Conservation (phyloP, 23 tunicate genomes). For the Ciona savignyi region DNA sequence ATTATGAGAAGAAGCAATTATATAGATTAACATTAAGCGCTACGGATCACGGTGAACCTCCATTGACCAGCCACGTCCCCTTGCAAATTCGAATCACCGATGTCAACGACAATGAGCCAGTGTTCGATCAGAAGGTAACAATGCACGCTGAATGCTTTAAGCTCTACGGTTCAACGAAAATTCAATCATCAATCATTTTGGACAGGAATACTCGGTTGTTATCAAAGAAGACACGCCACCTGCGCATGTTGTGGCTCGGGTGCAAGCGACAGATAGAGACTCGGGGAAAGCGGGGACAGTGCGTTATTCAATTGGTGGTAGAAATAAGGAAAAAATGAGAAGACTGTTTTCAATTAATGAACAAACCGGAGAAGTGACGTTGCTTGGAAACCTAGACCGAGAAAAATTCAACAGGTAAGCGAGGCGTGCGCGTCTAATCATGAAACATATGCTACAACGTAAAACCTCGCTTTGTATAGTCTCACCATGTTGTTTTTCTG, state of each 20-base stretch:
- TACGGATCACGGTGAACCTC: conserved; percentile 11
- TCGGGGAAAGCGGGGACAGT: conserved; percentile 33
- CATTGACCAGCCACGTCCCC: conserved; percentile 17
- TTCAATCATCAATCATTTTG: not conserved
- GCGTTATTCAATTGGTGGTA: conserved; percentile 21
- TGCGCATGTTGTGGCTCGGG: conserved; percentile 22
- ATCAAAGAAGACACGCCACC: conserved; percentile 30
- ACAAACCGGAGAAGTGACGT: conserved; percentile 39
- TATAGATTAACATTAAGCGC: conserved; percentile 10
- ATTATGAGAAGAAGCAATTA: conserved; percentile 27
- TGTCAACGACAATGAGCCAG: conserved; percentile 30
- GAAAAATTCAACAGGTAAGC: conserved; percentile 43
- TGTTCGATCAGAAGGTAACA: conserved; percentile 18
- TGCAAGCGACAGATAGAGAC: conserved; percentile 45
- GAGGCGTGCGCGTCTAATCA: too few relatives aligned
- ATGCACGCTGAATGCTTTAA: too few relatives aligned
- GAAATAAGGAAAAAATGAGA: conserved; percentile 4
- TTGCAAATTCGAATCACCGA: conserved; percentile 20
- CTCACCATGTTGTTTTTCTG: too few relatives aligned
- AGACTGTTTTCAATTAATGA: conserved; percentile 14
- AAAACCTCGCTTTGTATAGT: too few relatives aligned
- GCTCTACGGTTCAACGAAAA: too few relatives aligned
- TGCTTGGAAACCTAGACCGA: conserved; percentile 29
- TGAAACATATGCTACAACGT: too few relatives aligned
- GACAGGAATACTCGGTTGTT: conserved; percentile 23